Evolutionary conservation across 1,140 invertebrate species (phyloP).

Genomic region (Bombus huntii): DNA sequence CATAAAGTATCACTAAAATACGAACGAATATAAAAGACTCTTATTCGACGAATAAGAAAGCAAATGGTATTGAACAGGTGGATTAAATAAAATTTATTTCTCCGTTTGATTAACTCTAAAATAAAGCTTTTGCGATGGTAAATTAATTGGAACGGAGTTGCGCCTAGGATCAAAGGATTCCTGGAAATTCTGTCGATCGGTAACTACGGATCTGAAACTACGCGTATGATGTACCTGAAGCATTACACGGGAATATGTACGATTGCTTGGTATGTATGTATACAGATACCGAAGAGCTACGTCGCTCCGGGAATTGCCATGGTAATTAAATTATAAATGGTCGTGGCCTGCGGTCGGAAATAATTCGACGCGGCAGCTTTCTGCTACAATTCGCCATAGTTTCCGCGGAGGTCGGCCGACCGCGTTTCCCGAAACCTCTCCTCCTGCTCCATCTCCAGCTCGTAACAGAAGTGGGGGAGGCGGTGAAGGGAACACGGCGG

Average conservation of each 20-base stretch:
- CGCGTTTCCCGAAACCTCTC: slow-evolving; percentile 65
- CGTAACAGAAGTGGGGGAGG: slow-evolving; percentile 45
- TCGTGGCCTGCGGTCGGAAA: slow-evolving; percentile 78
- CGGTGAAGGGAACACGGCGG: slow-evolving; percentile 19
- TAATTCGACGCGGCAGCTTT: slow-evolving; percentile 78
- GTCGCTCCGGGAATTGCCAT: slow-evolving; percentile 69
- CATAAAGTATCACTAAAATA: background rate
- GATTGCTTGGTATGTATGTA: slow-evolving; percentile 44
- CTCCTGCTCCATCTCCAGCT: slow-evolving; percentile 39
- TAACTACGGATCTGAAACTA: slow-evolving; percentile 11
- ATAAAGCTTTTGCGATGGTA: background rate
- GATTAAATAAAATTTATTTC: background rate
- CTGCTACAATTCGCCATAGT: slow-evolving; percentile 74
- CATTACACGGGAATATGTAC: slow-evolving; percentile 36
- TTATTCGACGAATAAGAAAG: background rate
- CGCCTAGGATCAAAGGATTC: slow-evolving; percentile 17
- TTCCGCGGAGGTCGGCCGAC: slow-evolving; percentile 69
- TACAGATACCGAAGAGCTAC: slow-evolving; percentile 49
- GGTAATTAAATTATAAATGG: slow-evolving; percentile 79
- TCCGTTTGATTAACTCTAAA: background rate
- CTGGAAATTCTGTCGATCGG: slow-evolving; percentile 39
- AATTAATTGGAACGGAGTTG: slow-evolving; percentile 14
- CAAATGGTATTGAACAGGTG: background rate
- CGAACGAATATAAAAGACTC: background rate
- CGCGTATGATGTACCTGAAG: slow-evolving; percentile 23